Evolutionary conservation across 2,113 vertebrate genomes (phyloP).

Genomic region (Sebastes fasciatus): DNA sequence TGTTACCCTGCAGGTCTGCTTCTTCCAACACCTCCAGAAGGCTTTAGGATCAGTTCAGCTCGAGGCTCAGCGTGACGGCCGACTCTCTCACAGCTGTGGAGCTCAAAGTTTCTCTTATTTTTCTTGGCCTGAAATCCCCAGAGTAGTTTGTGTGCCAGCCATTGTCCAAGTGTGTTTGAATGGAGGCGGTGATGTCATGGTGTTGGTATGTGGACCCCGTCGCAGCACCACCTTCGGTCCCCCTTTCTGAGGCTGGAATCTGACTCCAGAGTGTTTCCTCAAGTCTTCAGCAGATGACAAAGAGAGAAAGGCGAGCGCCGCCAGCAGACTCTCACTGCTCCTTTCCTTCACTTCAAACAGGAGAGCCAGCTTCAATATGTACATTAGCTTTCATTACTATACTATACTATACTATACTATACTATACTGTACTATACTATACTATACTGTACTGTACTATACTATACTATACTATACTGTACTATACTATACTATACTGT

Average conservation of each 20-base stretch:
- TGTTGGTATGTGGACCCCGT: slow-evolving; percentile 63
- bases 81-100: neutral
- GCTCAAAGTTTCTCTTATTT: slow-evolving; percentile 23
- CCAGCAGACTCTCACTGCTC: slow-evolving; percentile 11
- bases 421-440: too few relatives aligned
- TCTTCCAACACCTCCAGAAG: too few relatives aligned
- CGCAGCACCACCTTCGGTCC: slow-evolving; percentile 32
- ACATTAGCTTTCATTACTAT: too few relatives aligned
- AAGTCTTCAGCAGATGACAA: neutral
- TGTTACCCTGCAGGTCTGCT: neutral
- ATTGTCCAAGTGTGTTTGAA: slow-evolving; percentile 60
- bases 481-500: too few relatives aligned
- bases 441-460: too few relatives aligned
- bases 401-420: too few relatives aligned
- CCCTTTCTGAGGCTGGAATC: slow-evolving; percentile 43
- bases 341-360: slow-evolving; percentile 36
- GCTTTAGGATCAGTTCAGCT: too few relatives aligned
- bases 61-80: slow-evolving; percentile 30
- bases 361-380: neutral
- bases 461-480: too few relatives aligned
- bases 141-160: slow-evolving; percentile 52
- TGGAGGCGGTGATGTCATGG: slow-evolving; percentile 69
- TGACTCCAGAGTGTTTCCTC: slow-evolving; percentile 48
- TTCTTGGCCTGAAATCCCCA: slow-evolving; percentile 9
- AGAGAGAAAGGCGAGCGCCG: neutral